Percentiles rank a stretch among this genome's conserved stretches.
phyloP scores from a whole-genome alignment of 2,113 vertebrate genomes.

The Eurypyga helias region DNA sequence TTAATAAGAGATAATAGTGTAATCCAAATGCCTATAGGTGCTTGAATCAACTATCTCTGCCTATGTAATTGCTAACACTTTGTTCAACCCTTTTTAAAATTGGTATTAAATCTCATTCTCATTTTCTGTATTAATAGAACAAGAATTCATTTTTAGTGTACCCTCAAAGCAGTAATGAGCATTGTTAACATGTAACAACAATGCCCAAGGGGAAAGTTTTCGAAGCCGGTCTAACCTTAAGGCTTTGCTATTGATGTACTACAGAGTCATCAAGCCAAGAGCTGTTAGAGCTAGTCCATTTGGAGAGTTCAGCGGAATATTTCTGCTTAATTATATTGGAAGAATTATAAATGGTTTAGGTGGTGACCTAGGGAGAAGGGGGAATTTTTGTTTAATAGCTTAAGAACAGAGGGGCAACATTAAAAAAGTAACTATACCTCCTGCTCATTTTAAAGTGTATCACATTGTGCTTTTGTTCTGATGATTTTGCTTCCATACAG shows the following conservation, averaged over 20 bases:
- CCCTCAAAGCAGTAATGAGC: conserved; percentile 46
- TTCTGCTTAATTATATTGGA: not conserved
- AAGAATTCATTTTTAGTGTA: conserved; percentile 61
- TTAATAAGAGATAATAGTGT: conserved; percentile 17
- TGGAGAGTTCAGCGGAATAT: conserved; percentile 6
- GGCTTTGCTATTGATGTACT: conserved; percentile 32
- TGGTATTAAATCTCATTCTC: conserved; percentile 50
- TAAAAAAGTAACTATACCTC: not conserved
- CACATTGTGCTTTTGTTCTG: conserved; percentile 5
- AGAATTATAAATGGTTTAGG: conserved; percentile 23
- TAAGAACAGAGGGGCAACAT: not conserved
- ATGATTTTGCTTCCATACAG: not conserved
- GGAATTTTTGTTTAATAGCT: conserved; percentile 18
- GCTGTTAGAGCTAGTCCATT: conserved; percentile 3
- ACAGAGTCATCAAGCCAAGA: not conserved
- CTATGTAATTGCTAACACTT: conserved; percentile 45
- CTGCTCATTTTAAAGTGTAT: conserved; percentile 8
- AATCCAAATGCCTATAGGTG: conserved; percentile 44
- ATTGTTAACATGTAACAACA: conserved; percentile 58
- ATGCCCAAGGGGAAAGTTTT: conserved; percentile 32
- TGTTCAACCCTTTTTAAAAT: conserved; percentile 40
- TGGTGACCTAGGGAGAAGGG: conserved; percentile 8
- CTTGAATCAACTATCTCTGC: conserved; percentile 28
- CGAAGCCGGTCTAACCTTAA: conserved; percentile 35
- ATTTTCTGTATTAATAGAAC: conserved; percentile 54